Evolutionary conservation across 2,888 invertebrate genomes (phyloP), one percentile per base, ranked within the genome.

Genomic region (Melangyna quadrimaculata): DNA sequence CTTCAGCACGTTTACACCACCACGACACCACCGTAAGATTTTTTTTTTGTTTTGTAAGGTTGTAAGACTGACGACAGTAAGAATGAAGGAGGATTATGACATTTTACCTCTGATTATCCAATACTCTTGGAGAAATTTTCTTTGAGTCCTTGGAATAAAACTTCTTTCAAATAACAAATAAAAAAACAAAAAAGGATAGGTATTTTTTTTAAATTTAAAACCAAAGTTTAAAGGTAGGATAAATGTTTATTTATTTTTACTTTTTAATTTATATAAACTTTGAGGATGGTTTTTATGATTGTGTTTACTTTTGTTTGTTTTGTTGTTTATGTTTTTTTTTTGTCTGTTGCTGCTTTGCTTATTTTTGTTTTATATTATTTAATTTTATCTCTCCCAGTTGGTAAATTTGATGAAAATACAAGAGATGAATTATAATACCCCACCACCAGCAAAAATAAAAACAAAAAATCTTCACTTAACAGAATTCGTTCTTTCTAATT

Each of bases 171-270:
- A 35, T 35, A 22, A 24, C 6, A 14, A 40, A 37, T 10, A 24
- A 40, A 24, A 61, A 24, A 35, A 0, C 3, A 55, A 22, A 37
- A 37, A 24, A 59, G 40, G 40, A 40, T 61, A n/a, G n/a, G n/a
- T n/a, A 27, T 63, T 63, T 43, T 59, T 32, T 57, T 35, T 57
- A 7, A 17, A 37, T 59, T n/a, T 22, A 35, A 59, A 59, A 59
- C 59, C 59, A 37, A 37, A 59, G 59, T 55, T 63, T 61, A 43
- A 63, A 63, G 40, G 63, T 63, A 63, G 43, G 40, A 43, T 63
- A 63, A 27, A 63, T 63, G 10, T 35, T 59, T 63, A 43, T 63
- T 63, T 61, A 17, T 43, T 63, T 63, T 2, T 43, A 27, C 43
- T 63, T 63, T 63, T 27, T 27, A 40, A 24, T 17, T 45, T 61